A percentile compares a stretch with the other conserved stretches of the same genome.
These are phyloP conservation scores for Lepilemur ruficaudatus DNA, from an alignment of 2,797 vertebrate genomes.

Conservation along the genomic window DNA sequence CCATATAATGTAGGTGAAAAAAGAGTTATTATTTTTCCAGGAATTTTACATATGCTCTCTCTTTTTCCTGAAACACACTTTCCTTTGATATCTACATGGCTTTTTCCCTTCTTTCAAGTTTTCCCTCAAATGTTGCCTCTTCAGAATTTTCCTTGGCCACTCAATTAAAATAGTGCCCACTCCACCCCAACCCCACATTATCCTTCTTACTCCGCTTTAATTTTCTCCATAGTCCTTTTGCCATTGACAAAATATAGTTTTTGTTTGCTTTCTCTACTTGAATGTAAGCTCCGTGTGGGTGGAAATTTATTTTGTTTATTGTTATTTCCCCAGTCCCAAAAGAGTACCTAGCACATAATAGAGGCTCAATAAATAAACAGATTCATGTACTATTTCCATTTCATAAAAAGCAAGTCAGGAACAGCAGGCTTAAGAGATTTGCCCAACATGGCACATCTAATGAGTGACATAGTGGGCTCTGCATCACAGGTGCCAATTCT, in stretches of 20 bases:
- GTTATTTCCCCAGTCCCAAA: not conserved
- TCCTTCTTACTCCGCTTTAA: not conserved
- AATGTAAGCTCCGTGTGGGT: not conserved
- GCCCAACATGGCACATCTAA: not conserved
- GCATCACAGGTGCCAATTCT: not conserved
- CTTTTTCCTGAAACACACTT: not conserved
- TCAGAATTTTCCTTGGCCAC: not conserved
- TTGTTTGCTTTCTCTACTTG: not conserved
- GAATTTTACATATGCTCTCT: not conserved
- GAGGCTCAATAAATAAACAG: not conserved
- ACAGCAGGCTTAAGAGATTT: not conserved
- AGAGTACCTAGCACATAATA: not conserved
- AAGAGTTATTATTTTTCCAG: not conserved
- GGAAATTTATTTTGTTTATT: not conserved
- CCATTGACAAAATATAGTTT: not conserved
- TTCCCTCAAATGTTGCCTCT: not conserved
- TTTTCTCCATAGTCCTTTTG: not conserved
- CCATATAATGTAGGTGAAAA: not conserved
- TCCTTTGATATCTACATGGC: not conserved
- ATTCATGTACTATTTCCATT: not conserved
- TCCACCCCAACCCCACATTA: not conserved
- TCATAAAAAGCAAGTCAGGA: not conserved
- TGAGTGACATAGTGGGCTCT: not conserved
- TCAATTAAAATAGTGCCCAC: not conserved
- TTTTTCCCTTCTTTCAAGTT: not conserved